These are phyloP conservation scores for Channa maculata DNA, from an alignment of 2,113 vertebrate species.

Conservation along the genomic window DNA sequence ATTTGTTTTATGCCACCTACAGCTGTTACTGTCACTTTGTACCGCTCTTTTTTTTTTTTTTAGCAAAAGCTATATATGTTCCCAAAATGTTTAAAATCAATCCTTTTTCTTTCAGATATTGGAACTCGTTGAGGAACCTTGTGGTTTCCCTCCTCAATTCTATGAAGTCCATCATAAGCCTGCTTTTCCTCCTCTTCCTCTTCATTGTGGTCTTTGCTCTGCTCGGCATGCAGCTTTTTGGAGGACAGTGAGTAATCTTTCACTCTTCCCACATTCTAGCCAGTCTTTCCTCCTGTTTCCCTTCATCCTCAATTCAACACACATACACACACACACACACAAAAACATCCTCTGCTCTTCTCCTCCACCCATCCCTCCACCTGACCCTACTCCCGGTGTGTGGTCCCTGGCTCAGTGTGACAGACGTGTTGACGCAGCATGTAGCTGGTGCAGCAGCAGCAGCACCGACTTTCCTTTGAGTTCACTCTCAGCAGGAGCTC, in stretches of 20 bases:
- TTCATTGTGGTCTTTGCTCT: constrained; percentile 98
- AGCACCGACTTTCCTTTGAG: constrained; percentile 59
- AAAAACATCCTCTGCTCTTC: background rate
- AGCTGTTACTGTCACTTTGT: constrained; percentile 15
- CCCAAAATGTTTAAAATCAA: background rate
- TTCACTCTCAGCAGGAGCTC: constrained; percentile 57
- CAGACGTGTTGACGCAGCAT: constrained; percentile 66
- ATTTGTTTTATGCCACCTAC: constrained; percentile 46
- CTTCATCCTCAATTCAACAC: background rate
- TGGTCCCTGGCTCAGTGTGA: constrained; percentile 50
- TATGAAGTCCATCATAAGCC: constrained; percentile 99
- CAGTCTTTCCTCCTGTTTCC: background rate
- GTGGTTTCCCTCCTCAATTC: constrained; percentile 97
- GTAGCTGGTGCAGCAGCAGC: constrained; percentile 59
- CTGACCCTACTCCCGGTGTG: constrained; percentile 39
- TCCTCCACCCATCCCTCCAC: background rate
- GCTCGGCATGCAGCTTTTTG: constrained; percentile 98
- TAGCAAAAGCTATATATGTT: no score
- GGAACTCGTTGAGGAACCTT: constrained; percentile 96
- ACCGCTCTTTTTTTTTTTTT: constrained; percentile 2
- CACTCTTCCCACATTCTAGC: background rate
- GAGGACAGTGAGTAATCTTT: constrained; percentile 91
- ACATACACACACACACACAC: constrained; percentile 2
- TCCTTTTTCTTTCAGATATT: constrained; percentile 85
- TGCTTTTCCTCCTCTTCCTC: constrained; percentile 97